These are phyloP conservation scores for Bimastos eiseni DNA, from an alignment of 2,888 invertebrate species.

Conservation along the genomic window DNA sequence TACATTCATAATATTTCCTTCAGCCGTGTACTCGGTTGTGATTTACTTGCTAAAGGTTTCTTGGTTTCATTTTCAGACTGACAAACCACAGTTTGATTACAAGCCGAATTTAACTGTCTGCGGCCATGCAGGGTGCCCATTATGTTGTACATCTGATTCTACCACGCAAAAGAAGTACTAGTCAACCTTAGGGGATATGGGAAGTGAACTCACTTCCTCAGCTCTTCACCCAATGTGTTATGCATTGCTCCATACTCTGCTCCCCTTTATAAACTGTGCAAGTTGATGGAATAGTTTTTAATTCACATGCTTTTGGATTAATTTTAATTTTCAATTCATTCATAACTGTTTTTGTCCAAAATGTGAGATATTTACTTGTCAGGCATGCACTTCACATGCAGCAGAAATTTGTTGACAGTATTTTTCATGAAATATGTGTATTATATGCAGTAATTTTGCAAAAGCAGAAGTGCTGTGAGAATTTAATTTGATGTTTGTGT, in stretches of 20 bases:
- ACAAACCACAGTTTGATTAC: too few relatives aligned
- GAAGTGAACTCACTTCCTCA: too few relatives aligned
- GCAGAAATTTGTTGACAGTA: not conserved
- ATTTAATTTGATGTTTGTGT: not conserved
- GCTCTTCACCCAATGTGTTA: not conserved
- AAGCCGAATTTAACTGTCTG: too few relatives aligned
- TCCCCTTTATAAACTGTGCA: not conserved
- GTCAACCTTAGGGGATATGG: too few relatives aligned
- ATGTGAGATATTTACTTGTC: not conserved
- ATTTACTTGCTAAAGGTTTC: not conserved
- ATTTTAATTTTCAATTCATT: not conserved
- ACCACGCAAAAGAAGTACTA: too few relatives aligned
- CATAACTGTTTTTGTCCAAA: not conserved
- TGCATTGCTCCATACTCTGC: not conserved
- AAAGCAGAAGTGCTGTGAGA: not conserved
- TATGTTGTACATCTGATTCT: too few relatives aligned
- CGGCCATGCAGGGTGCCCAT: too few relatives aligned
- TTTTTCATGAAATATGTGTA: not conserved
- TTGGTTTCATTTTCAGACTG: too few relatives aligned
- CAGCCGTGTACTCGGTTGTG: not conserved
- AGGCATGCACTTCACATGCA: not conserved
- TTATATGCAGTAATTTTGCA: not conserved
- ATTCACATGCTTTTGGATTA: not conserved
- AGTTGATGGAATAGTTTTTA: not conserved
- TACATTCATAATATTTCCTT: not conserved